Percentiles rank a stretch among this genome's conserved stretches.
Conservation (phyloP, 2,888 invertebrate species). For the Luperina testacea region DNA sequence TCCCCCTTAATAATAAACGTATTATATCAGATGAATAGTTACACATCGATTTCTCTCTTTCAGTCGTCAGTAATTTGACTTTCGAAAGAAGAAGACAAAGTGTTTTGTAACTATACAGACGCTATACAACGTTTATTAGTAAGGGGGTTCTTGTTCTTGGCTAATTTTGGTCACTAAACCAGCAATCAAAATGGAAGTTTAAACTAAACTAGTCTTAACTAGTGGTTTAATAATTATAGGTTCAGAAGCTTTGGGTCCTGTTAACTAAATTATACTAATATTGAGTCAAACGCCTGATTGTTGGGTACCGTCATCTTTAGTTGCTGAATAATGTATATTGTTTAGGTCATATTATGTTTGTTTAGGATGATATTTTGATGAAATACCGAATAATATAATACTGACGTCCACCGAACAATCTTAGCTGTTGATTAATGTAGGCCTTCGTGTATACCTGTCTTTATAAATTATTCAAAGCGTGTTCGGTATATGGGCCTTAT, state of each 20-base stretch:
- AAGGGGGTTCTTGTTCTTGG: slow-evolving; percentile 43
- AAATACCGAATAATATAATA: slow-evolving; percentile 68
- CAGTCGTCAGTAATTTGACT: too few species aligned
- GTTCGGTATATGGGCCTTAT: slow-evolving; percentile 28
- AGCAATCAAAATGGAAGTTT: slow-evolving; percentile 54
- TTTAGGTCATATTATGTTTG: slow-evolving; percentile 79
- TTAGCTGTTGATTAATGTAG: slow-evolving; percentile 80
- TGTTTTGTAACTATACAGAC: too few species aligned
- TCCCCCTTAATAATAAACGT: not conserved
- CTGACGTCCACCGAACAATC: slow-evolving; percentile 69
- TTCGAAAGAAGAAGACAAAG: too few species aligned
- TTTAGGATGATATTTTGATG: slow-evolving; percentile 85
- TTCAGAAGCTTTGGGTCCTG: slow-evolving; percentile 55
- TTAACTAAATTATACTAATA: slow-evolving; percentile 63
- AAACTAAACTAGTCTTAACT: slow-evolving; percentile 56
- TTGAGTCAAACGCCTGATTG: slow-evolving; percentile 69
- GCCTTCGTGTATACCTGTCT: slow-evolving; percentile 62
- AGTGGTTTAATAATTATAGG: slow-evolving; percentile 64
- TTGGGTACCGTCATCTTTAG: slow-evolving; percentile 74
- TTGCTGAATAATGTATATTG: slow-evolving; percentile 82
- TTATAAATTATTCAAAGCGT: slow-evolving; percentile 69
- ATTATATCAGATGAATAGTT: too few species aligned
- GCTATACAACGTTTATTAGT: too few species aligned
- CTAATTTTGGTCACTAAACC: slow-evolving; percentile 50
- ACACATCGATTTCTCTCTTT: too few species aligned